Base-by-base conservation (phyloP, 2,113 vertebrate genomes). In the Ameiurus melas region DNA sequence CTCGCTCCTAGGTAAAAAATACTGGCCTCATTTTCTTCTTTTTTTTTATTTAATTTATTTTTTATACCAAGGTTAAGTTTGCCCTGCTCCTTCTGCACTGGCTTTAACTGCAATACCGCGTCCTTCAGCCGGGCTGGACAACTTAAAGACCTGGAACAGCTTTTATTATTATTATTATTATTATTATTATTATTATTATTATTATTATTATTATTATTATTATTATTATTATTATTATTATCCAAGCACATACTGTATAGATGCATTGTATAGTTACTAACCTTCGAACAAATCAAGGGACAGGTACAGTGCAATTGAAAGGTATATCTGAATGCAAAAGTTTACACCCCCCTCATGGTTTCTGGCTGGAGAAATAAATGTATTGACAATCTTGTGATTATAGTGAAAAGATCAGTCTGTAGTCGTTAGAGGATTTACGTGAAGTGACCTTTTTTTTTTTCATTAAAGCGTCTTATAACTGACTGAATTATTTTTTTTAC, bases 21-120 rank as follows among this genome's bases (percentile, higher is more conserved):
- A 85, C 87, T 93, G 85, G 80, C 88, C 71, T 90, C 68, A 79
- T 92, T 88, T 71, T 83, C 57, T 77, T 85, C 60, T 71, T 86
- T 36, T 60, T 30, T 51, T 51, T 8, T 1, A 36, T 51, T 8
- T 1, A 36, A 10, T 51, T 51, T 51, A 51, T 10, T 9, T 51
- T 51, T 51, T 47, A 47, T 47, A 79, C 39, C 19, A 17, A 75
- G 33, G 16, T 47, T 85, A 77, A 27, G 33, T 66, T 57, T 73
- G 6, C 25, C 30, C 16, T 47, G 30, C 58, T 53, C 19, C 20
- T 36, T 55, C n/a, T 64, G 36, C 33, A 22, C 33, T 33, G 10
- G 17, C 25, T 73, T 71, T 33, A 27, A 51, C n/a, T 51, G 68
- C 66, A 39, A 16, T 53, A 86, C 51, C 30, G 43, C 25, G 39